Conservation (phyloP, 2,113 vertebrate species). For the Elgaria multicarinata region DNA sequence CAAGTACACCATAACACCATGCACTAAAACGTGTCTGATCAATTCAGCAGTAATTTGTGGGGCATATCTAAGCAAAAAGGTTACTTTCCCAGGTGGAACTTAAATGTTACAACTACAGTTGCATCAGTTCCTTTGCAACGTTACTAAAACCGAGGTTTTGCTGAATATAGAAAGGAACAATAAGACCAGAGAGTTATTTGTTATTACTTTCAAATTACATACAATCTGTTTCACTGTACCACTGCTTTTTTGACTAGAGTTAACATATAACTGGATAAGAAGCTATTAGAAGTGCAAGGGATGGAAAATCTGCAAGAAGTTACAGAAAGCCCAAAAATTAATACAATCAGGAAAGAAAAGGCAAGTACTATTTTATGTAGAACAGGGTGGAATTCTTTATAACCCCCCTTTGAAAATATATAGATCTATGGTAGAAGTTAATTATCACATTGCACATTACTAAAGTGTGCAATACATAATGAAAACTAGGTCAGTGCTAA, state of each 20-base stretch:
- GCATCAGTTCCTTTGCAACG: conserved; percentile 41
- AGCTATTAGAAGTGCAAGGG: conserved; percentile 5
- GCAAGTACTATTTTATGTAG: conserved; percentile 51
- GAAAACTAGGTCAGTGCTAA: not conserved
- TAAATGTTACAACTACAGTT: not conserved
- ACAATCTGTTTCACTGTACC: not conserved
- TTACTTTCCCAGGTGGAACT: not conserved
- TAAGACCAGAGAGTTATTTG: conserved; percentile 1
- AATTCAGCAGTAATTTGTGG: not conserved
- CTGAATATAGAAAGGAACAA: conserved; percentile 27
- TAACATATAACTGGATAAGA: conserved; percentile 17
- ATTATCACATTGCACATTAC: not conserved
- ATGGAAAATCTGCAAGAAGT: conserved; percentile 44
- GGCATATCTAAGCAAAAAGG: not conserved
- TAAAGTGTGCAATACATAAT: not conserved
- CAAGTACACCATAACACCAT: not conserved
- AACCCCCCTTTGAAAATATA: conserved; percentile 52
- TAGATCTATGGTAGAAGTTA: conserved; percentile 37
- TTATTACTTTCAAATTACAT: conserved; percentile 6
- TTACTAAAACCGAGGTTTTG: conserved; percentile 21
- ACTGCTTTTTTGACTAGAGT: conserved; percentile 21
- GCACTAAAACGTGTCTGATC: not conserved
- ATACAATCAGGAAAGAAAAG: conserved; percentile 65
- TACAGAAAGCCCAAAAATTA: conserved; percentile 57
- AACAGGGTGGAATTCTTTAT: conserved; percentile 41